phyloP scores from a whole-genome alignment of 1,140 invertebrate species.

The Hypothenemus hampei region DNA sequence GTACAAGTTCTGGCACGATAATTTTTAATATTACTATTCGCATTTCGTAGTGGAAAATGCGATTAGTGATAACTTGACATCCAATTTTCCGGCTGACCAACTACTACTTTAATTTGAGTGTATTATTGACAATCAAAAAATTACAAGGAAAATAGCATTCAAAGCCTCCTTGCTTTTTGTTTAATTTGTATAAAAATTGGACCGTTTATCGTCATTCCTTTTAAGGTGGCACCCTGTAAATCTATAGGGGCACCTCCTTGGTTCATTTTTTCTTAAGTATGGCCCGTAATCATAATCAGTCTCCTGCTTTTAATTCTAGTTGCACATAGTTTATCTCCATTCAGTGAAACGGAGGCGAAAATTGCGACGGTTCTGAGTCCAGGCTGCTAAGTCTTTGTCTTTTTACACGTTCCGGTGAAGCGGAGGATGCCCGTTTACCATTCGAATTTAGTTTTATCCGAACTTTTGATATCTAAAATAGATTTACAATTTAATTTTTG shows the following conservation, averaged over 20 bases:
- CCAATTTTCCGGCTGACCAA: background rate
- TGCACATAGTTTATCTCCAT: background rate
- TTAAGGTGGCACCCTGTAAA: background rate
- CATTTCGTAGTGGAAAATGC: no score
- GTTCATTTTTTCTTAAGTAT: slow-evolving; percentile 18
- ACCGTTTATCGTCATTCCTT: background rate
- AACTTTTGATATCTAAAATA: no score
- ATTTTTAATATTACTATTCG: no score
- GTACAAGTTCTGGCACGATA: no score
- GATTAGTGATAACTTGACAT: no score
- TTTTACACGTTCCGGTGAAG: slow-evolving; percentile 16
- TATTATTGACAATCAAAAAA: background rate
- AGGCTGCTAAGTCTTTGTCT: slow-evolving; percentile 16
- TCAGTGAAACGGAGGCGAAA: slow-evolving; percentile 9
- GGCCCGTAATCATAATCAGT: slow-evolving; percentile 16
- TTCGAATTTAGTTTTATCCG: no score
- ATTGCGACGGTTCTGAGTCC: slow-evolving; percentile 14
- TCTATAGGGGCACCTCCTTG: background rate
- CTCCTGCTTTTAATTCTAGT: slow-evolving; percentile 4
- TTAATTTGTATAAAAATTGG: no score
- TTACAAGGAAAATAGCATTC: no score
- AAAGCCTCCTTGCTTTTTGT: no score
- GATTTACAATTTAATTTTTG: no score
- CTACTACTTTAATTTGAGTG: background rate
- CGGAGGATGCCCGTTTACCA: slow-evolving; percentile 23